Percentiles rank a stretch among this genome's conserved stretches.
phyloP scores from a whole-genome alignment of 2,113 vertebrate species.

The Epinephelus moara region DNA sequence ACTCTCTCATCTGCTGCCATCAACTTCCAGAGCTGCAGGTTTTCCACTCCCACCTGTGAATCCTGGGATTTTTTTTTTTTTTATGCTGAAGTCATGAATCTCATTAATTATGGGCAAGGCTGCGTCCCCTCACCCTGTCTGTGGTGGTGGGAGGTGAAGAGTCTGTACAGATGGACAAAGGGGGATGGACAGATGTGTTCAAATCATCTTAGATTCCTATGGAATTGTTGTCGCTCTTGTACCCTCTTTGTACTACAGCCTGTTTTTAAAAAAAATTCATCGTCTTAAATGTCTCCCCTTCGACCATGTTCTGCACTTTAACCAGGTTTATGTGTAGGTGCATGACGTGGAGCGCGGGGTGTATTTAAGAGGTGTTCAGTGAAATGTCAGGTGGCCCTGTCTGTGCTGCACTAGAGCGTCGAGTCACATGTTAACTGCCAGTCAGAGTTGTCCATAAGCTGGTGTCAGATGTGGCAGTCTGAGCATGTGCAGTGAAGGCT shows the following conservation, averaged over 20 bases:
- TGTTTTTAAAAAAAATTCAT: slow-evolving; percentile 45
- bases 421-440: slow-evolving; percentile 16
- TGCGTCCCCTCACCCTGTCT: slow-evolving; percentile 32
- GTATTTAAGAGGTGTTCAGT: slow-evolving; percentile 25
- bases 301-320: slow-evolving; percentile 6
- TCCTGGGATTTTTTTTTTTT: slow-evolving; percentile 33
- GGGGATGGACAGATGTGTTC: slow-evolving; percentile 55
- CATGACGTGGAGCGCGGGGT: slow-evolving; percentile 9
- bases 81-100: slow-evolving; percentile 49
- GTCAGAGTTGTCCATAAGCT: slow-evolving; percentile 27
- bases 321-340: background rate
- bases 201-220: slow-evolving; percentile 91
- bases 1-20: background rate
- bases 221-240: slow-evolving; percentile 86
- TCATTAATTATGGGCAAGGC: slow-evolving; percentile 36
- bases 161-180: slow-evolving; percentile 35
- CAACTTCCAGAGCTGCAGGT: slow-evolving; percentile 41
- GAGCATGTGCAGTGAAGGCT: slow-evolving; percentile 54
- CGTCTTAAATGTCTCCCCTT: slow-evolving; percentile 24
- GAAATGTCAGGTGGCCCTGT: slow-evolving; percentile 37
- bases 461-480: slow-evolving; percentile 24
- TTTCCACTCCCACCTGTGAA: slow-evolving; percentile 26
- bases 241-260: slow-evolving; percentile 66
- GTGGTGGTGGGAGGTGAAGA: slow-evolving; percentile 50
- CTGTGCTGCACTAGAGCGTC: slow-evolving; percentile 47